Conservation (phyloP, 1,140 invertebrate genomes). For the Procambarus virginalis region DNA sequence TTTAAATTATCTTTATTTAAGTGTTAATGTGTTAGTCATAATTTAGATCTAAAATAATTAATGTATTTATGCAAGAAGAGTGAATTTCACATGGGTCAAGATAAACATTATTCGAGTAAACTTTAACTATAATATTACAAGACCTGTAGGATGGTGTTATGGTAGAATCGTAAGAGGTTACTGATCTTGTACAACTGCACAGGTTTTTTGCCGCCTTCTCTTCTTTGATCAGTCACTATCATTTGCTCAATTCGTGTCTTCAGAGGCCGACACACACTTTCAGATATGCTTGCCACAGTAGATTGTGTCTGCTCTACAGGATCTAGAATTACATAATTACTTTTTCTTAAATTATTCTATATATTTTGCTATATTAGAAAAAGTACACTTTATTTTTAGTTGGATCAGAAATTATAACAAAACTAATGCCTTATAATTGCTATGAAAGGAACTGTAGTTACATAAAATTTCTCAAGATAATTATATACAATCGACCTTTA, state of each 20-base stretch:
- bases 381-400: too few relatives aligned
- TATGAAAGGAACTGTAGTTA: too few relatives aligned
- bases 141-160: conserved; percentile 83
- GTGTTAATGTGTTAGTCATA: too few relatives aligned
- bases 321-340: conserved; percentile 75
- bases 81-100: too few relatives aligned
- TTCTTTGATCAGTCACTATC: conserved; percentile 85
- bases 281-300: conserved; percentile 83
- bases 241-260: conserved; percentile 95
- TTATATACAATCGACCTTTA: too few relatives aligned
- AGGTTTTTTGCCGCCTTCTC: conserved; percentile 73
- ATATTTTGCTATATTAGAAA: too few relatives aligned
- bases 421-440: too few relatives aligned
- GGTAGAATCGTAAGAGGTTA: conserved; percentile 91
- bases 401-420: too few relatives aligned
- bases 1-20: too few relatives aligned
- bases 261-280: conserved; percentile 92
- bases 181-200: conserved; percentile 89
- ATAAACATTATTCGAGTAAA: not conserved
- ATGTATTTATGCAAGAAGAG: not conserved
- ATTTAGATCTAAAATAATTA: not conserved
- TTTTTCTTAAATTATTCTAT: too few relatives aligned
- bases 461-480: too few relatives aligned
- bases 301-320: conserved; percentile 80
- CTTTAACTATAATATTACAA: not conserved